Evolutionary conservation across 1,140 invertebrate species (phyloP).

Genomic region (Colletes gigas): DNA sequence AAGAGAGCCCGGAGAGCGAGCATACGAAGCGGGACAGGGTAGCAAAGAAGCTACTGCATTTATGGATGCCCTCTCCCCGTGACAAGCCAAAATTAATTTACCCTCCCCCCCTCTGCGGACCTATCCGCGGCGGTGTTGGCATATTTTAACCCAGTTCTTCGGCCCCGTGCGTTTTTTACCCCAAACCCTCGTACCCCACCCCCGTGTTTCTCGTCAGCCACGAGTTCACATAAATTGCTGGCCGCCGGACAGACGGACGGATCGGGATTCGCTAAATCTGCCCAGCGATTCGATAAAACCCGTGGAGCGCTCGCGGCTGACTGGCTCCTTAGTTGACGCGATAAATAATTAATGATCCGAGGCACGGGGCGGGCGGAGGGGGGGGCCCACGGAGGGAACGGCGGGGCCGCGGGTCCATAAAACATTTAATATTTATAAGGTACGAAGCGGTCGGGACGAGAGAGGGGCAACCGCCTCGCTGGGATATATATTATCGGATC

Average conservation of each 20-base stretch:
- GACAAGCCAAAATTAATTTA: conserved; percentile 76
- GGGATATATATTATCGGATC: conserved; percentile 55
- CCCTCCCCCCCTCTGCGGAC: conserved; percentile 28
- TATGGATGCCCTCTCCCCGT: conserved; percentile 73
- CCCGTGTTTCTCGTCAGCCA: conserved; percentile 9
- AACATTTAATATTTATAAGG: conserved; percentile 79
- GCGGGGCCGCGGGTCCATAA: conserved; percentile 63
- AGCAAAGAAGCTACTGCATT: conserved; percentile 73
- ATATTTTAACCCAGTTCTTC: conserved; percentile 79
- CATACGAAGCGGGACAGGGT: conserved; percentile 2
- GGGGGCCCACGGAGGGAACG: background rate
- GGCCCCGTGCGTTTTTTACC: background rate
- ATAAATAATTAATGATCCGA: conserved; percentile 79
- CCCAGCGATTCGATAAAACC: conserved; percentile 60
- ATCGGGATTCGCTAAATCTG: conserved; percentile 66
- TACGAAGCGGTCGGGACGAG: conserved; percentile 53
- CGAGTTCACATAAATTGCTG: conserved; percentile 66
- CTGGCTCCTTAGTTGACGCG: conserved; percentile 70
- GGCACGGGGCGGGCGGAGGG: background rate
- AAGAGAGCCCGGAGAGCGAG: background rate
- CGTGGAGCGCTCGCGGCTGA: conserved; percentile 46
- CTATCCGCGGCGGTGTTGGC: conserved; percentile 52
- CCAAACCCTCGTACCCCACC: conserved; percentile 14
- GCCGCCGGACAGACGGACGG: conserved; percentile 36
- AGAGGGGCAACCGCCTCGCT: conserved; percentile 13